phyloP scores from a whole-genome alignment of 2,888 invertebrate species.

The Drosophila tanythrix region DNA sequence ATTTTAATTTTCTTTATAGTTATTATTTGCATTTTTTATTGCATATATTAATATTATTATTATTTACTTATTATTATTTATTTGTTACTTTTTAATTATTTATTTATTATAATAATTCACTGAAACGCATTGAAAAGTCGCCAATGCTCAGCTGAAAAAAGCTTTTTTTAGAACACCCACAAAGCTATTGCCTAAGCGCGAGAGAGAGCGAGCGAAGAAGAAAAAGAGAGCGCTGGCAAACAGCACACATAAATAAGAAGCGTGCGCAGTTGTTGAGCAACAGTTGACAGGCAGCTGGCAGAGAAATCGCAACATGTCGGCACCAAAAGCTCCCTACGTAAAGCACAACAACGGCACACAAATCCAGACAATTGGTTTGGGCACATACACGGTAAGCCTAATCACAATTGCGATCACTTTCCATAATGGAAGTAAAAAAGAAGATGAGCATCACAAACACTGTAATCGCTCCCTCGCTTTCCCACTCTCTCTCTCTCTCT shows the following conservation, averaged over 20 bases:
- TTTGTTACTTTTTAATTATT: background rate
- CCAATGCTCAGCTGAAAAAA: background rate
- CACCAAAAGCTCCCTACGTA: slow-evolving; percentile 60
- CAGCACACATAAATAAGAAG: slow-evolving; percentile 34
- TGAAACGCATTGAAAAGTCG: slow-evolving; percentile 12
- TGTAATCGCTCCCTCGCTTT: slow-evolving; percentile 1
- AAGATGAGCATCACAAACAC: slow-evolving; percentile 1
- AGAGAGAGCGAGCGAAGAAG: background rate
- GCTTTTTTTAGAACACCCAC: slow-evolving; percentile 23
- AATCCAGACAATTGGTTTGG: slow-evolving; percentile 82
- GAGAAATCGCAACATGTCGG: slow-evolving; percentile 53
- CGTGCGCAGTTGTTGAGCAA: slow-evolving; percentile 34
- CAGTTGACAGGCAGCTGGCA: slow-evolving; percentile 49
- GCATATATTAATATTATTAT: background rate
- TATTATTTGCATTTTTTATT: background rate
- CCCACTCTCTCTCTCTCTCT: background rate
- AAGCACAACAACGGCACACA: slow-evolving; percentile 82
- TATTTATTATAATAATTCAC: background rate
- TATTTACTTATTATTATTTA: background rate
- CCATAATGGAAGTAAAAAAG: background rate
- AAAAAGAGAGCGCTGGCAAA: background rate
- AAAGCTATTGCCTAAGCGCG: slow-evolving; percentile 20
- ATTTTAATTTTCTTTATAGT: background rate
- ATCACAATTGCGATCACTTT: slow-evolving; percentile 7
- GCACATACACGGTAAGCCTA: slow-evolving; percentile 82